Evolutionary conservation across 92 coral and sea anemone genomes (phyloP), one percentile per base, ranked within the genome.

Genomic region (Bergia puertoricense): DNA sequence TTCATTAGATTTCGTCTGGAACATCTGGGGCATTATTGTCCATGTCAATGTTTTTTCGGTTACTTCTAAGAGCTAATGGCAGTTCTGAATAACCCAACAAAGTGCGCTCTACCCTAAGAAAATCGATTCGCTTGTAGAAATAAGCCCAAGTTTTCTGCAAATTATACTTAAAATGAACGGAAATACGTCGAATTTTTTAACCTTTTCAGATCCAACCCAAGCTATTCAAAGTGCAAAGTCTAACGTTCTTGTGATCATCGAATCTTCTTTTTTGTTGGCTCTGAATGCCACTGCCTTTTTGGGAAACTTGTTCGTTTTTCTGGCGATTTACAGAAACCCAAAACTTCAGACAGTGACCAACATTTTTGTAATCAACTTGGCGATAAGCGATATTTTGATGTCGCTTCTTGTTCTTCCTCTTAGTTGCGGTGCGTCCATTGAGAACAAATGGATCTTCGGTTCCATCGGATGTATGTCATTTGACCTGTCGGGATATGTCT

Each of bases 301-400:
- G 0, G 80, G 80, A 3, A 76, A 76, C 46, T 42, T 76, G 20
- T 76, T 76, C 46, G 7, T 76, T 76, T 43, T 76, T 5, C 80
- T 76, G 36, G 80, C 80, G 13, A 76, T 76, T 40, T 76, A 76
- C 80, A 76, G 80, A 76, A 76, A 76, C 50, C 44, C 22, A 4
- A 76, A 18, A 18, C 80, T 76, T 42, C 80, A 76, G 42, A 76
- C 80, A 76, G 80, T 76, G 7, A 76, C 80, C 80, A 76, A 76
- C 46, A 43, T 76, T 76, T 76, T 76, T 41, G 79, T 74, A 0
- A 74, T 74, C 45, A 74, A 74, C 43, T 18, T 73, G 43, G 45
- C 77, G 37, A 73, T 62, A 62, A 62, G 69, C 69, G 69, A 62
- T 20, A 22, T 62, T 62, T 6, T 62, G 69, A 62, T 62, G 69